Evolutionary conservation across 2,113 vertebrate species (phyloP).

Genomic region (Scopus umbretta): DNA sequence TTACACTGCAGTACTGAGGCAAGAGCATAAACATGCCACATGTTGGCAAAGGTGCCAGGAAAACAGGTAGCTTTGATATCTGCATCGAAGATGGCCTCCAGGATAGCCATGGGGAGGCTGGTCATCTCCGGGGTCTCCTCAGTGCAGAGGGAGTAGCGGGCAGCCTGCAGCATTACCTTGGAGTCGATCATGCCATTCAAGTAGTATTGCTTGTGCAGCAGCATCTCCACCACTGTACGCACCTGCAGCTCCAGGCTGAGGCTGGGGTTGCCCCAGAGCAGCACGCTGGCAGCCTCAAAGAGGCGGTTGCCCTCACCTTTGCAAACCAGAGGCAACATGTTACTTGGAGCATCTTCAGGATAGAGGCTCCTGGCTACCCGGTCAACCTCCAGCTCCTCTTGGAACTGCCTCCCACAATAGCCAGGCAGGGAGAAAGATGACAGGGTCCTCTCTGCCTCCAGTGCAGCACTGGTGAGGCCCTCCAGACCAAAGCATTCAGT

Average conservation of each 20-base stretch:
- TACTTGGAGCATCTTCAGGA: constrained; percentile 84
- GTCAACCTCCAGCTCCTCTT: constrained; percentile 83
- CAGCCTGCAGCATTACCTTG: constrained; percentile 96
- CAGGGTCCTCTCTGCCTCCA: constrained; percentile 80
- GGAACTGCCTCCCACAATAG: constrained; percentile 70
- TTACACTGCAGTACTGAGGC: constrained; percentile 87
- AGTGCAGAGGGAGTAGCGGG: constrained; percentile 88
- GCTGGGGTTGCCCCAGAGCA: constrained; percentile 82
- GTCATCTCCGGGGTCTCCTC: constrained; percentile 91
- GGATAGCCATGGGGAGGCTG: constrained; percentile 80
- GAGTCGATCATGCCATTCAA: constrained; percentile 94
- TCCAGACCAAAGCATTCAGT: constrained; percentile 85
- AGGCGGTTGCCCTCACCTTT: constrained; percentile 86
- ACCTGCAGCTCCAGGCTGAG: constrained; percentile 93
- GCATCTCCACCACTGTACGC: constrained; percentile 92
- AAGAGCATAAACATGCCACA: constrained; percentile 94
- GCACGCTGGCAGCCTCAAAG: constrained; percentile 87
- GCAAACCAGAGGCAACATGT: constrained; percentile 86
- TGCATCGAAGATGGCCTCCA: constrained; percentile 94
- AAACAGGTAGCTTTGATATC: constrained; percentile 96
- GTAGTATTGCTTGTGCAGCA: constrained; percentile 90
- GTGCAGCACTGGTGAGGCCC: constrained; percentile 74
- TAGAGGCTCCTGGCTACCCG: constrained; percentile 82
- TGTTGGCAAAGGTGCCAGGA: constrained; percentile 88
- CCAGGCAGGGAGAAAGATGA: constrained; percentile 78